Evolutionary conservation across 2,113 vertebrate genomes (phyloP), one percentile per base, ranked within the genome.

Genomic region (Pedionomus torquatus): DNA sequence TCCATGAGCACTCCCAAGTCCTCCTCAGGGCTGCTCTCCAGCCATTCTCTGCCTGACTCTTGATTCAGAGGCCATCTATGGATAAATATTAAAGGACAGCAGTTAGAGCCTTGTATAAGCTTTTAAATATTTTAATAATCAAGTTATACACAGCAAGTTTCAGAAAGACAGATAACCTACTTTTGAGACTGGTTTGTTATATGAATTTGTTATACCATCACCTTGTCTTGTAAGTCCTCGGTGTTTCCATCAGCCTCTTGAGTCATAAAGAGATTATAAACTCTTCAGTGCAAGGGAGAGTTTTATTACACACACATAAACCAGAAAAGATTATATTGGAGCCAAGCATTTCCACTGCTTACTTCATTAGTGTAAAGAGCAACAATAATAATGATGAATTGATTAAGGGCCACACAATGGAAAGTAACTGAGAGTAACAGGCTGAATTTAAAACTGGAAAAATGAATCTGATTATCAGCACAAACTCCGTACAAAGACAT

Each of bases 231-330:
- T 49, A 63, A 89, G 25, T 37, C n/a, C n/a, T 95, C 44, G 46
- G 13, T 74, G 52, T 95, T 77, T 86, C 49, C 54, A 87, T 52
- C n/a, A 91, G 24, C 33, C n/a, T 76, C 30, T 68, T 68, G 39
- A 79, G 48, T 68, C 44, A 44, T 49, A 65, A 83, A 82, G 52
- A 79, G 35, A 71, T 87, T 85, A 89, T 43, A 82, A 93, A 91
- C n/a, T 69, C 52, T 64, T 89, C 78, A 83, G 43, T 77, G 55
- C 7, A 85, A 85, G 24, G 25, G 28, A 77, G 71, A 43, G 24
- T 88, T 96, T 80, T 92, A 78, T 83, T 71, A 46, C 31, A 46
- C n/a, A 30, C 55, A 26, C n/a, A 89, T 71, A 96, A 89, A 91
- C 5, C 7, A 63, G 43, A 23, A 94, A 92, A 71, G 35, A 60